Conservation (phyloP, 2,888 invertebrate genomes). For the Pristionchus fissidentatus region DNA sequence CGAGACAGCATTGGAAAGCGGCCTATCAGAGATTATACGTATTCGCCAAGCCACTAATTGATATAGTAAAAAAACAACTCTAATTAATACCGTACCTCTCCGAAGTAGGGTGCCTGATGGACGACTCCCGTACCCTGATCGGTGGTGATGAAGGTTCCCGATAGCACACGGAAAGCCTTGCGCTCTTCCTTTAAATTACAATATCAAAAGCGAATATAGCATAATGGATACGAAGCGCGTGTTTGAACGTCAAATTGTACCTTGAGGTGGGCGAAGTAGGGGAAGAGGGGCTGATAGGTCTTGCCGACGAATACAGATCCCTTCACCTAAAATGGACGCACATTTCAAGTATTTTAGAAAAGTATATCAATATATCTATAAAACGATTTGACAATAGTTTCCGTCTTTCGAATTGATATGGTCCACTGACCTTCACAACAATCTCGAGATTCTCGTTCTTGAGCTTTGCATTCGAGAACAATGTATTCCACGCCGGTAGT, state of each 20-base stretch:
- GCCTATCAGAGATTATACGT: constrained; percentile 80
- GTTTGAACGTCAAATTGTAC: no score
- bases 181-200: constrained; percentile 52
- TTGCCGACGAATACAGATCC: constrained; percentile 87
- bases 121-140: constrained; percentile 98
- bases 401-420: no score
- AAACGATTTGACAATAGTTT: no score
- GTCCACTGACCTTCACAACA: constrained; percentile 82
- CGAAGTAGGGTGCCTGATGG: constrained; percentile 98
- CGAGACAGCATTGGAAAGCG: constrained; percentile 86
- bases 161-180: constrained; percentile 84
- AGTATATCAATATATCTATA: no score
- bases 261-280: constrained; percentile 84
- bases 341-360: not conserved
- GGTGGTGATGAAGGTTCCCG: constrained; percentile 92
- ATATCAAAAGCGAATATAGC: constrained; percentile 77
- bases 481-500: constrained; percentile 66
- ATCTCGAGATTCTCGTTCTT: constrained; percentile 85
- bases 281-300: constrained; percentile 89
- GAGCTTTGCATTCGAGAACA: constrained; percentile 68
- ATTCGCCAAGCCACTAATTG: not conserved
- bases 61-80: not conserved
- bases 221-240: no score
- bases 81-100: constrained; percentile 80
- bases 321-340: constrained; percentile 77